Base-by-base conservation (phyloP, 2,888 invertebrate species). In the Octonoba sinensis region DNA sequence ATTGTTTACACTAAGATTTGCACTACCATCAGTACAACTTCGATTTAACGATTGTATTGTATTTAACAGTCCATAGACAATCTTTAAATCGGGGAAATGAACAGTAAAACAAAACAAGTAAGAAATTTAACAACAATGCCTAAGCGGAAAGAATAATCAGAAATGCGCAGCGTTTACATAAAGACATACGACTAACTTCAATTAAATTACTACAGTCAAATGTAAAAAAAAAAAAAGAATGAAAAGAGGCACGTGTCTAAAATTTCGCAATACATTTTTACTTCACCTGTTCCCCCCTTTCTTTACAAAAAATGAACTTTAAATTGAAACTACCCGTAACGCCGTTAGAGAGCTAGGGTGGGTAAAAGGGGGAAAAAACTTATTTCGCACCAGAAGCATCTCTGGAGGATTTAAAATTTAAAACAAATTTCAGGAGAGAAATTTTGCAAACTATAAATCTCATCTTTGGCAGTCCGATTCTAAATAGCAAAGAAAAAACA, bases 361-460 rank as follows among this genome's bases (percentile, higher is more conserved):
- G 36, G 36, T 36, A 36, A 36, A 36, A 36, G 49, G 65, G 44
- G 18, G 49, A 24, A 54, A 66, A 66, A 59, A 22, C 59, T 76
- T 59, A 59, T 76, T 67, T 73, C 72, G 60, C 72, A 72, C 79
- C 72, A 46, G 62, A 60, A 73, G 59, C 71, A 71, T 57, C 79
- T 79, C 79, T 60, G 24, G 67, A 59, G 67, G 72, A 73, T 79
- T 79, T 79, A 72, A 79, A 79, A 79, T 79, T 79, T 72, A 79
- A 79, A 79, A 79, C 79, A 79, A 81, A 81, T 81, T 81, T 81
- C 73, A 67, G 79, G 67, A 81, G 79, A 72, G 73, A 73, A 72
- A 79, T 79, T 73, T 79, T 73, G 79, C 79, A 73, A 79, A 72
- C 66, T 54, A 73, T 79, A 79, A 79, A 79, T 79, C 79, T 73